Base-by-base conservation (phyloP, 2,888 invertebrate species). In the Drosophila meridionalis region DNA sequence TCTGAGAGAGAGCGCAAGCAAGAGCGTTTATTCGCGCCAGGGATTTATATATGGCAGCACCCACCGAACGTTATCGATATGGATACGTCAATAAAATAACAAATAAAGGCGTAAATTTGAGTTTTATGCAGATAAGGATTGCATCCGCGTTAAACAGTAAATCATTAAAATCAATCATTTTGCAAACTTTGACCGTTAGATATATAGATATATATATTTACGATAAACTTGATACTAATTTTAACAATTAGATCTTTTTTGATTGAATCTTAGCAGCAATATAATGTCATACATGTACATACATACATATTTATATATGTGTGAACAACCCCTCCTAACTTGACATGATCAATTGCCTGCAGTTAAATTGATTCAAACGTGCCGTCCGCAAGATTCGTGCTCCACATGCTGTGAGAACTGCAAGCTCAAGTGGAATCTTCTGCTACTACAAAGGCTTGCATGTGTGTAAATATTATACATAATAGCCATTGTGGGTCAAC, bases 351-450 rank as follows among this genome's bases (percentile, higher is more conserved):
- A 80, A 73, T 83, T 80, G 68, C 63, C 68, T 72, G 67, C 73
- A 70, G 63, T 69, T 79, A 76, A 84, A 84, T 83, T 84, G 89
- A 76, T 50, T 87, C 87, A 89, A 89, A 84, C 61, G 69, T 32
- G 73, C 84, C 84, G 89, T 47, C 73, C 40, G 53, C 43, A 59
- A 42, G 40, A 56, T 38, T 55, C 53, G 38, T 61, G 57, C 26
- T 60, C 55, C 58, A 42, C 9, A 14, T 43, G 36, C 43, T 60
- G 65, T 75, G 77, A 59, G 70, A 78, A 66, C 43, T 42, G 20
- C 61, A 58, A 59, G 57, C 55, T 69, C 42, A 73, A 78, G 58
- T 69, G 60, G 48, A 60, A 66, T 60, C 30, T 48, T 14, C 56
- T 36, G 48, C 28, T 48, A 11, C 50, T 42, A 12, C n/a, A 12